A percentile compares a stretch with the other conserved stretches of the same genome.
These are phyloP conservation scores for Callyntrura sp. DNA, from an alignment of 2,888 invertebrate species.

Conservation along the genomic window DNA sequence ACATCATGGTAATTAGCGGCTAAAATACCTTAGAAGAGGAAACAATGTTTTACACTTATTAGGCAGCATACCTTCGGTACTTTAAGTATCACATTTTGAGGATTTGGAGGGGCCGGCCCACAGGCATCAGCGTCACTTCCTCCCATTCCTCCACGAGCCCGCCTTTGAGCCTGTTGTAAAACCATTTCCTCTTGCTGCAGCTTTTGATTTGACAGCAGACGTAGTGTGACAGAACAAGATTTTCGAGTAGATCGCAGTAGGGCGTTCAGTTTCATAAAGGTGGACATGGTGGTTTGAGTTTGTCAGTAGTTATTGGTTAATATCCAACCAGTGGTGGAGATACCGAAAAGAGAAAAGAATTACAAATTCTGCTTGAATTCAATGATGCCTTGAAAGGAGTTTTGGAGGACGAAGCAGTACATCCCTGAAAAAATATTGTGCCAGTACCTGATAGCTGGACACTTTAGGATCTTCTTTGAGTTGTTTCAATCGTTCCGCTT, in stretches of 20 bases:
- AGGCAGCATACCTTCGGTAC: conserved; percentile 67
- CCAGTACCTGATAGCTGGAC: conserved; percentile 70
- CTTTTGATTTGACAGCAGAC: conserved; percentile 44
- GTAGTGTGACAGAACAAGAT: background rate
- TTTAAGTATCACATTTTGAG: conserved; percentile 67
- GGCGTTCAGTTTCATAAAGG: conserved; percentile 26
- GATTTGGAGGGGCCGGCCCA: background rate
- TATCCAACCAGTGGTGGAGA: background rate
- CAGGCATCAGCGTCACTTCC: conserved; percentile 20
- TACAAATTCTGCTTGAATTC: conserved; percentile 68
- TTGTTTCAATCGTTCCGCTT: conserved; percentile 61
- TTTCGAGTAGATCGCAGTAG: conserved; percentile 26
- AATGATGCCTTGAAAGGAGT: background rate
- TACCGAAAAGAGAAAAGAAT: conserved; percentile 56
- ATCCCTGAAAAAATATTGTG: background rate
- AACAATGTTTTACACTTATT: no score
- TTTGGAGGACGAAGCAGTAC: background rate
- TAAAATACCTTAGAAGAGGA: no score
- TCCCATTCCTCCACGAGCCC: background rate
- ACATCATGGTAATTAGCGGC: no score
- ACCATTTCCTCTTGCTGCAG: conserved; percentile 63
- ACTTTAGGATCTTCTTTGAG: conserved; percentile 62
- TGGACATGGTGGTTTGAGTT: conserved; percentile 26
- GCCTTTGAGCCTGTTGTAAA: conserved; percentile 54
- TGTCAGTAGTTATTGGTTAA: background rate